Evolutionary conservation across 2,113 vertebrate species (phyloP).

Genomic region (Coryphaenoides rupestris): DNA sequence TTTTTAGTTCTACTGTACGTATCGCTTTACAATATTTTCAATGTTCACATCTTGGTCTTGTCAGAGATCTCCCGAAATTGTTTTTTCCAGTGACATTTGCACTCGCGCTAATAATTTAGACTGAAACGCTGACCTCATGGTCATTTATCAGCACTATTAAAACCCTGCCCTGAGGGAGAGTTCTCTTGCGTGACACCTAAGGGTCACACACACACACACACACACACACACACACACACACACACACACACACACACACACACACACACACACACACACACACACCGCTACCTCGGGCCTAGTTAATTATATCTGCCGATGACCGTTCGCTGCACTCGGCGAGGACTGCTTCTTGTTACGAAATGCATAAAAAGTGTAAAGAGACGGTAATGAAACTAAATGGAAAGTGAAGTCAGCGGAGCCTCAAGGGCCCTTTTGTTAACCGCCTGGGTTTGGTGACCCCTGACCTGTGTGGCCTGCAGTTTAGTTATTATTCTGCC

Average conservation of each 20-base stretch:
- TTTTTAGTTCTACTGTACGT: not conserved
- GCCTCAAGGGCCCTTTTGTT: slow-evolving; percentile 18
- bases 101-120: not conserved
- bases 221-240: not conserved
- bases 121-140: not conserved
- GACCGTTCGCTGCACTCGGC: not conserved
- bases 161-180: not conserved
- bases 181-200: slow-evolving; percentile 2
- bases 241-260: no score
- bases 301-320: slow-evolving; percentile 21
- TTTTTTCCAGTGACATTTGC: not conserved
- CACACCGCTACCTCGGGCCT: not conserved
- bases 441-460: slow-evolving; percentile 39
- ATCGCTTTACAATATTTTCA: no score
- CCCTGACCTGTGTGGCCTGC: slow-evolving; percentile 28
- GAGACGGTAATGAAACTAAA: not conserved
- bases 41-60: not conserved
- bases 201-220: not conserved
- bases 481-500: slow-evolving; percentile 23
- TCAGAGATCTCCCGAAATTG: not conserved
- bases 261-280: no score
- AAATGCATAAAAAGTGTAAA: not conserved
- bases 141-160: slow-evolving; percentile 9
- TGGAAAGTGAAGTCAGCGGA: slow-evolving; percentile 19
- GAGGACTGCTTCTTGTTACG: slow-evolving; percentile 7